Evolutionary conservation across 1,140 invertebrate genomes (phyloP), one percentile per base, ranked within the genome.

Genomic region (Battus philenor): DNA sequence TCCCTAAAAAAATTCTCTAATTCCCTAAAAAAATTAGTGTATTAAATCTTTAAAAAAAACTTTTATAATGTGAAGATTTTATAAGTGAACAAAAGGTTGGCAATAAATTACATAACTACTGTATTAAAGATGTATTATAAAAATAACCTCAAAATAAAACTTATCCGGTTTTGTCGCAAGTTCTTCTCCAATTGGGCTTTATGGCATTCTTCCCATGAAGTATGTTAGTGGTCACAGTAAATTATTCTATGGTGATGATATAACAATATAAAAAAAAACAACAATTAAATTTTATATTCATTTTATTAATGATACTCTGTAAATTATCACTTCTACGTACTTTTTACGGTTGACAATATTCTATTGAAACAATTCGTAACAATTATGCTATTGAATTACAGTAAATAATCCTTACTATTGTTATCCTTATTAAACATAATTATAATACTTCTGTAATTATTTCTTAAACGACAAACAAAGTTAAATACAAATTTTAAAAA

Each of bases 281-380:
- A 62, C 22, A 20, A 41, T 47, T 15, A 48, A 34, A 41, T 39
- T 57, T 51, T 59, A 32, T 41, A 38, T 49, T 57, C 24, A 51
- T 67, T 75, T 75, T 68, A 68, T 70, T 47, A 56, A 41, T 30
- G 53, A 62, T 64, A 59, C 57, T 64, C 65, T 68, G 67, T 71
- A 70, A 69, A 71, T 68, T 54, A 41, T 67, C 72, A 73, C 64
- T 62, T 64, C 55, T 51, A 47, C 24, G 44, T 41, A 41, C 22
- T 31, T 36, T 26, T 12, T 44, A 49, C 29, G 32, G 24, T 60
- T 54, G 52, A 48, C 55, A 62, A 58, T 60, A 67, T 20, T 53
- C 47, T 59, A 47, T 52, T 46, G 36, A 52, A 41, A 41, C 38
- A 41, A 27, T 27, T 15, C 6, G 3, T 24, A 39, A 13, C 1